Percentiles rank a stretch among this genome's conserved stretches.
These are phyloP conservation scores for Chrysomallon squamiferum DNA, from an alignment of 1,140 invertebrate genomes.

Conservation along the genomic window DNA sequence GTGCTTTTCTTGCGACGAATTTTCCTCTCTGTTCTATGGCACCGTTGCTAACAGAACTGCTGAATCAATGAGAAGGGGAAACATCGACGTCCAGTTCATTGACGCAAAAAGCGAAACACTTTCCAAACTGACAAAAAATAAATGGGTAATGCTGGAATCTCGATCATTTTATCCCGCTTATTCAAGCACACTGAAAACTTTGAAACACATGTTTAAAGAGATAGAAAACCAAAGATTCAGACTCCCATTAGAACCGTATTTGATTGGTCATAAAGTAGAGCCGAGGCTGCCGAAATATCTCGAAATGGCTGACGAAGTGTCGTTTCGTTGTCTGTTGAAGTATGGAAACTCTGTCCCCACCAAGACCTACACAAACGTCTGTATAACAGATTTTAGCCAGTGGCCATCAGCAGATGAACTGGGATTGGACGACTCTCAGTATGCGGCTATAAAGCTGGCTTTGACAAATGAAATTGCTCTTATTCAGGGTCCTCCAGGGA, in stretches of 20 bases:
- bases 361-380: neutral
- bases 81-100: constrained; percentile 55
- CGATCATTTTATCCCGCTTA: constrained; percentile 64
- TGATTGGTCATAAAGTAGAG: constrained; percentile 43
- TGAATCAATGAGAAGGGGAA: constrained; percentile 8
- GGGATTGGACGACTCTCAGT: constrained; percentile 62
- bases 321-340: constrained; percentile 36
- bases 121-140: neutral
- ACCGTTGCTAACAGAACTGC: constrained; percentile 69
- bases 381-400: neutral
- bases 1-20: constrained; percentile 72
- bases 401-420: constrained; percentile 41
- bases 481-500: constrained; percentile 71
- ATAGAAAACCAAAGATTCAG: constrained; percentile 47
- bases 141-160: constrained; percentile 59
- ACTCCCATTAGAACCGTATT: neutral
- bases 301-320: constrained; percentile 41
- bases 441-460: constrained; percentile 59
- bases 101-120: neutral
- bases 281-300: constrained; percentile 56
- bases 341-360: constrained; percentile 13
- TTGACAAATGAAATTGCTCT: constrained; percentile 67
- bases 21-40: constrained; percentile 71
- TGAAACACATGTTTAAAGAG: constrained; percentile 43
- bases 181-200: constrained; percentile 53